Conservation (phyloP, 2,888 invertebrate genomes). For the Malthinus seriepunctatus region DNA sequence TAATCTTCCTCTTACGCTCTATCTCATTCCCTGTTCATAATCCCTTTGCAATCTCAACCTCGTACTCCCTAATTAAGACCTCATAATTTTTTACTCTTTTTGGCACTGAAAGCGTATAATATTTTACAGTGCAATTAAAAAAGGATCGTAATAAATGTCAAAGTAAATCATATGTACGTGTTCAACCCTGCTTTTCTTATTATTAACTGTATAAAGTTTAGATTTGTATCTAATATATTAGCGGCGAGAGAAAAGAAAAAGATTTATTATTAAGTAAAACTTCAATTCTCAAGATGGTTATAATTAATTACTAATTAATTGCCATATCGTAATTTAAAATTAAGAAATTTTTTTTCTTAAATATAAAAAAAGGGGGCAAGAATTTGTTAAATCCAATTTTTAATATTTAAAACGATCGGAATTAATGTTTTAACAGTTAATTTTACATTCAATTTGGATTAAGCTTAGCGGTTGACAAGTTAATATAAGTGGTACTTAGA, state of each 20-base stretch:
- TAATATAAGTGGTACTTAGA: constrained; percentile 45
- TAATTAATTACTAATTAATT: constrained; percentile 18
- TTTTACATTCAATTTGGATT: constrained; percentile 47
- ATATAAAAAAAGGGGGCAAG: constrained; percentile 5
- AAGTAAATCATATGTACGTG: constrained; percentile 44
- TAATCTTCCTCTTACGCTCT: constrained; percentile 36
- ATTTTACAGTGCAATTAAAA: constrained; percentile 45
- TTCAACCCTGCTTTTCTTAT: constrained; percentile 27
- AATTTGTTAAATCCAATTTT: not conserved
- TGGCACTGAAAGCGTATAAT: constrained; percentile 37
- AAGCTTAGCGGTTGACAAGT: constrained; percentile 44
- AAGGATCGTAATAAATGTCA: constrained; percentile 45
- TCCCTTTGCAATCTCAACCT: constrained; percentile 39
- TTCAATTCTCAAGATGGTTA: constrained; percentile 21
- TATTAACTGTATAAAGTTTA: constrained; percentile 29
- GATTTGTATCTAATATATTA: constrained; percentile 33
- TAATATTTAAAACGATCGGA: constrained; percentile 34
- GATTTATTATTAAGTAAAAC: constrained; percentile 29
- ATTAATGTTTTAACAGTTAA: constrained; percentile 50
- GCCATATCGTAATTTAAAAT: no score
- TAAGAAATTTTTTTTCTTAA: constrained; percentile 22
- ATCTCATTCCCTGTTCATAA: constrained; percentile 39
- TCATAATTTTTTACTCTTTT: constrained; percentile 45
- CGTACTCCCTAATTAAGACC: constrained; percentile 48
- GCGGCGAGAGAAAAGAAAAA: constrained; percentile 22